Base-by-base conservation (phyloP, 1,140 invertebrate genomes). In the Caerostris extrusa region DNA sequence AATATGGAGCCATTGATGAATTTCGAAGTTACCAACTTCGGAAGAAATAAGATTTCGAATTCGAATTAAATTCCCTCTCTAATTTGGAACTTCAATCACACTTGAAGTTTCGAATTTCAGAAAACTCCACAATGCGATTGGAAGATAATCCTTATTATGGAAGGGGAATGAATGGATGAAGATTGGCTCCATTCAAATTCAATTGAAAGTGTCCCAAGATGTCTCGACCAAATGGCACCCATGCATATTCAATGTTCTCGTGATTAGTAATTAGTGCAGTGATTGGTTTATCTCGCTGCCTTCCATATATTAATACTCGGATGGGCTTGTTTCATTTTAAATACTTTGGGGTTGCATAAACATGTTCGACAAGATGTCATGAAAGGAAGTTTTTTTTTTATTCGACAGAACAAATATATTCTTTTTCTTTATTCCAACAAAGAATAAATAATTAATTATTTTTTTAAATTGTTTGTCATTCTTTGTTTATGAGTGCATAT, bases 71-170 rank as follows among this genome's bases (percentile, higher is more conserved):
- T 64, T 17, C 10, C 61, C 17, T 64, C 17, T 64, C 61, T 64
- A 64, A 64, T 64, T 64, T 64, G 12, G 61, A 64, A 64, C 61
- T 64, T 64, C 61, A 64, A 64, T 64, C 61, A 64, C 61, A 64
- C 61, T 64, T 64, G 61, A 64, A 64, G 61, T 64, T 64, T 64
- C 61, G 61, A 64, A 64, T 64, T 64, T 64, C 61, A 64, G 61
- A 64, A 64, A 64, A 17, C 61, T 64, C 17, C 61, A 64, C 61
- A 64, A 64, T 64, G 61, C 12, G 61, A 10, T 64, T 14, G 12
- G 34, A 14, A 64, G 61, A 64, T 64, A 14, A 64, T 64, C 12
- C 61, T 64, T 10, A 64, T 64, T 64, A 64, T 64, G 17, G 61
- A 64, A 0, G 34, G 12, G 17, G 61, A 64, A 64, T 64, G 61